These are phyloP conservation scores for Graphium colonna DNA, from an alignment of 2,888 invertebrate genomes.

Conservation along the genomic window DNA sequence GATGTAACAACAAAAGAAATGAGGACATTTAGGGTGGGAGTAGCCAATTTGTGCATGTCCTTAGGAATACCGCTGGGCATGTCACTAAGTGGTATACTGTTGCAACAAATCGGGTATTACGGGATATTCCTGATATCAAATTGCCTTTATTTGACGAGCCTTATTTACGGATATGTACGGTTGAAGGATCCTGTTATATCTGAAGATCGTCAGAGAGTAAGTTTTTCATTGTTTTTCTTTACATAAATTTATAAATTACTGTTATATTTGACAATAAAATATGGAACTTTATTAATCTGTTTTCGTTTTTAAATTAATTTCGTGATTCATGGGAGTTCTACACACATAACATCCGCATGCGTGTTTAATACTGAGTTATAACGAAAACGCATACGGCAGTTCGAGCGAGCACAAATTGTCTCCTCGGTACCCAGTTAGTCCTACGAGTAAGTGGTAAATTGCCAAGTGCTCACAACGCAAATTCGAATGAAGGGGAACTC, in stretches of 20 bases:
- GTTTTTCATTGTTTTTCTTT: slow-evolving; percentile 30
- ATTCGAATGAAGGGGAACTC: slow-evolving; percentile 71
- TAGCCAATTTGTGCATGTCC: slow-evolving; percentile 81
- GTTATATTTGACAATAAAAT: background rate
- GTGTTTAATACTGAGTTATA: slow-evolving; percentile 3
- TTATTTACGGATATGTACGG: slow-evolving; percentile 72
- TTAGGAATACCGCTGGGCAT: slow-evolving; percentile 81
- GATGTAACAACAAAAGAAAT: slow-evolving; percentile 80
- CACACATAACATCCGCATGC: background rate
- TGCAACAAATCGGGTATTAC: slow-evolving; percentile 73
- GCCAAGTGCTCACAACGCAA: slow-evolving; percentile 66
- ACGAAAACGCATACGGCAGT: slow-evolving; percentile 11
- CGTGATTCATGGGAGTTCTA: background rate
- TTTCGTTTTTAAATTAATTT: background rate
- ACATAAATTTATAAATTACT: background rate
- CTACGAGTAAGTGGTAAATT: slow-evolving; percentile 78
- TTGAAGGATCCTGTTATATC: slow-evolving; percentile 68
- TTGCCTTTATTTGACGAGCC: slow-evolving; percentile 72
- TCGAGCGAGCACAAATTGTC: slow-evolving; percentile 18
- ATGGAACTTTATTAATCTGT: too few species aligned
- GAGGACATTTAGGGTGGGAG: slow-evolving; percentile 82
- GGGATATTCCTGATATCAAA: slow-evolving; percentile 74
- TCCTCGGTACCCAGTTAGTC: slow-evolving; percentile 50
- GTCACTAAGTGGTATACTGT: slow-evolving; percentile 76
- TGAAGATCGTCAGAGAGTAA: slow-evolving; percentile 62